Base-by-base conservation (phyloP, 2,113 vertebrate species). In the Nanorana parkeri region DNA sequence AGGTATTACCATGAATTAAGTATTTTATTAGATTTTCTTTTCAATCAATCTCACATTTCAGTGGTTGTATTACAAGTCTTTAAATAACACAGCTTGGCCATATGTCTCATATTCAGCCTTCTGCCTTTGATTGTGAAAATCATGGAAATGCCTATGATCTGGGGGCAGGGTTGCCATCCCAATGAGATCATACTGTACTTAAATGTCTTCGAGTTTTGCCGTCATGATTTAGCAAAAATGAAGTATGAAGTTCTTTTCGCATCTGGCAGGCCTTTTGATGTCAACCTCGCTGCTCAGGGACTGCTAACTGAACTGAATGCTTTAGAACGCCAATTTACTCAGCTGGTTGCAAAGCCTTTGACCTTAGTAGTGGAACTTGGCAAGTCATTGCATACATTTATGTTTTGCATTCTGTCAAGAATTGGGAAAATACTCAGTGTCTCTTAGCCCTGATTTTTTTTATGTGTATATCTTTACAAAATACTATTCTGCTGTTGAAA, bases 401-500 rank as follows among this genome's bases (percentile, higher is more conserved):
- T 88, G 89, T 91, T 93, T 92, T 93, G 90, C 87, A 90, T 93
- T 93, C 93, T 92, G 92, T 93, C 92, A 94, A 93, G 89, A 93
- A 92, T 90, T 90, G 89, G 68, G 89, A 92, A 93, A 94, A 94
- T 90, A 85, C 88, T 92, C 88, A 88, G 85, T 68, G 52, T 74
- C 64, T 68, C 55, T 90, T 90, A 92, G 88, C 89, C 86, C 88
- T 89, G 92, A 90, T 90, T 89, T 90, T 92, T 55, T 79, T 54
- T 78, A 7, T 36, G 32, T 5, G 4, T 36, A 7, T 36, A 15
- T 47, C 19, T 79, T 89, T 93, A 90, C 88, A 93, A 89, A 93
- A 92, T 90, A 89, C 90, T 90, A 89, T 89, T 92, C 93, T 95
- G 93, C 92, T 95, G 94, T 93, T 96, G 92, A 94, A 96, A 96